These are phyloP conservation scores for Clarias gariepinus DNA, from an alignment of 2,113 vertebrate species.

Conservation along the genomic window DNA sequence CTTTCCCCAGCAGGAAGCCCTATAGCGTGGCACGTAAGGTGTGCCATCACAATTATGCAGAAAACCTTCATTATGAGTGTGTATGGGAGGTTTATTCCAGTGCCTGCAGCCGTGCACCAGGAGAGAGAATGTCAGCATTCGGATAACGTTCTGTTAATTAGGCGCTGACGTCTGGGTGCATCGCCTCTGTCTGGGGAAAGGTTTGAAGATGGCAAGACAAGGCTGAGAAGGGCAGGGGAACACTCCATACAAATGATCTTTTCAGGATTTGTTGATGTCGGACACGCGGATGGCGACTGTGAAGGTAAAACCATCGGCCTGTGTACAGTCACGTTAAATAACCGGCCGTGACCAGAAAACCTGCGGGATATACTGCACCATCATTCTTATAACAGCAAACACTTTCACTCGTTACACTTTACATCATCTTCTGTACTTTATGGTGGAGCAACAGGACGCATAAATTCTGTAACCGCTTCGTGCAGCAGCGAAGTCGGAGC, in stretches of 20 bases:
- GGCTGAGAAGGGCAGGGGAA: background rate
- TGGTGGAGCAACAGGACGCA: background rate
- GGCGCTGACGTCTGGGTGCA: constrained; percentile 13
- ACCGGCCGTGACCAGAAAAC: background rate
- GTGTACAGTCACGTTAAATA: background rate
- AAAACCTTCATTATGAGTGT: background rate
- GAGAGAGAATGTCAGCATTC: constrained; percentile 42
- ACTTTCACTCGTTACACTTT: background rate
- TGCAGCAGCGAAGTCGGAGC: too few relatives aligned
- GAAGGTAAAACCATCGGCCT: background rate
- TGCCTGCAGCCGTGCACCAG: constrained; percentile 19
- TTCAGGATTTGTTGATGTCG: background rate
- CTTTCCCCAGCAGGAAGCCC: background rate
- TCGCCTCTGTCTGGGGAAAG: background rate
- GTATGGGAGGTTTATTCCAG: background rate
- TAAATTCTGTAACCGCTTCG: background rate
- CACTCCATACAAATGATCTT: too few relatives aligned
- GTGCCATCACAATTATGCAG: background rate
- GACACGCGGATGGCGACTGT: background rate
- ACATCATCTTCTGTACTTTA: background rate
- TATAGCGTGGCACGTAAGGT: background rate
- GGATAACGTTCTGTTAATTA: constrained; percentile 41
- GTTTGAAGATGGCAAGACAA: background rate
- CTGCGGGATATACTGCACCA: too few relatives aligned
- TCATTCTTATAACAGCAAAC: background rate